A percentile compares a stretch with the other conserved stretches of the same genome.
These are phyloP conservation scores for Babyrousa celebensis DNA, from an alignment of 2,797 vertebrate species.

Conservation along the genomic window DNA sequence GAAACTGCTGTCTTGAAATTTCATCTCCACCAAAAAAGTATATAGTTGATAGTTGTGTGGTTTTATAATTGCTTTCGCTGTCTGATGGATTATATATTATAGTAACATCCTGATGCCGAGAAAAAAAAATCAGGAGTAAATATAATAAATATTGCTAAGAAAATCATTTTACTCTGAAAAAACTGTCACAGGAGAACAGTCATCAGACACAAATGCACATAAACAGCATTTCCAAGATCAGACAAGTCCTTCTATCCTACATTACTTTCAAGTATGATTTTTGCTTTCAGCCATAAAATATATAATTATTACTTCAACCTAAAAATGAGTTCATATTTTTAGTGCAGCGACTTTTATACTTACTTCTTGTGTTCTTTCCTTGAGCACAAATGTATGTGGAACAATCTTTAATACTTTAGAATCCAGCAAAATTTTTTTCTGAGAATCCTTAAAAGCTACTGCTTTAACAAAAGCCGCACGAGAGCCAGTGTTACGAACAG, in stretches of 20 bases:
- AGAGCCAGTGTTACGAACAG: slow-evolving; percentile 96
- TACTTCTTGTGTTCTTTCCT: slow-evolving; percentile 96
- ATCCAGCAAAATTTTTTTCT: slow-evolving; percentile 91
- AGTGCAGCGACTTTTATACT: slow-evolving; percentile 71
- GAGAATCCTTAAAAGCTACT: slow-evolving; percentile 93
- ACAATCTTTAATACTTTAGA: slow-evolving; percentile 92
- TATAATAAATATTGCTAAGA: slow-evolving; percentile 11
- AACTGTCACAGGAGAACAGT: background rate
- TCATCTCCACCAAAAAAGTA: slow-evolving; percentile 98
- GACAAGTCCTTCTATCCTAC: background rate
- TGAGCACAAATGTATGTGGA: slow-evolving; percentile 97
- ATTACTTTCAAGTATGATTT: slow-evolving; percentile 12
- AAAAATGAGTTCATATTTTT: slow-evolving; percentile 49
- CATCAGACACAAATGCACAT: background rate
- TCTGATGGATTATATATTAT: slow-evolving; percentile 93
- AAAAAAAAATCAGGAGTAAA: slow-evolving; percentile 26
- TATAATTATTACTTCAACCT: background rate
- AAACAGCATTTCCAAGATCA: background rate
- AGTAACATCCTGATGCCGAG: slow-evolving; percentile 93
- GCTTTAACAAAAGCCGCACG: slow-evolving; percentile 97
- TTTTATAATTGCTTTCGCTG: slow-evolving; percentile 90
- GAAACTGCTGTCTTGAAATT: slow-evolving; percentile 96
- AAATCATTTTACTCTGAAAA: slow-evolving; percentile 50
- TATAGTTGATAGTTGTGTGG: slow-evolving; percentile 93
- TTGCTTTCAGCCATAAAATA: slow-evolving; percentile 37